Evolutionary conservation across 53 echinoderm and acorn worm genomes (phyloP).

Genomic region (Luidia sarsii): DNA sequence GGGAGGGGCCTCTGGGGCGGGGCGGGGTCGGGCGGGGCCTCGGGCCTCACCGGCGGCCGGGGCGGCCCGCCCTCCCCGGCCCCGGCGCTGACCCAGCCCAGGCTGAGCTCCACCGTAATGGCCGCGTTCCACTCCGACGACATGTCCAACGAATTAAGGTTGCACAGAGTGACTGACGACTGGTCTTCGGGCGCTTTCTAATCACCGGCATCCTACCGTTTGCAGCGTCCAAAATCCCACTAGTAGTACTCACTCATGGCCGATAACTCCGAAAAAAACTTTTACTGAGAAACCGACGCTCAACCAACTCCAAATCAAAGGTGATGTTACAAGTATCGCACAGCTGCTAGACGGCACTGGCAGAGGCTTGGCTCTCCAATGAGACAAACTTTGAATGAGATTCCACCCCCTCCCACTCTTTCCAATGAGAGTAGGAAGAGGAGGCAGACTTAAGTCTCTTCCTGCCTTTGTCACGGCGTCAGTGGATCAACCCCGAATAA

Average conservation of each 20-base stretch:
- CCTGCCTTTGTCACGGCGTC: constrained; percentile 26
- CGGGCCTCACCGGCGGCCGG: constrained; percentile 5
- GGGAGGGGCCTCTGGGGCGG: neutral
- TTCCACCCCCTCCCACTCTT: too few relatives aligned
- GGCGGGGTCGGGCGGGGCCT: neutral
- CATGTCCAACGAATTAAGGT: neutral
- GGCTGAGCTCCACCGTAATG: constrained; percentile 28
- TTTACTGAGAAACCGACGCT: neutral
- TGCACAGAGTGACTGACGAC: neutral
- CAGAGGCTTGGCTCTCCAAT: neutral
- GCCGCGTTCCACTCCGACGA: constrained; percentile 38
- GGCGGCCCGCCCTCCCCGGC: neutral
- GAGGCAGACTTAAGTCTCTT: constrained; percentile 11
- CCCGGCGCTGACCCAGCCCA: constrained; percentile 13
- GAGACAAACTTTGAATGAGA: neutral
- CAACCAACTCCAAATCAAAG: neutral
- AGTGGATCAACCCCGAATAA: constrained; percentile 25
- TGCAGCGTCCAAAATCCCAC: too few relatives aligned
- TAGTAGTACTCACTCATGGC: too few relatives aligned
- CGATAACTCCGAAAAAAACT: neutral
- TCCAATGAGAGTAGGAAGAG: neutral
- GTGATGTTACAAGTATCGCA: too few relatives aligned
- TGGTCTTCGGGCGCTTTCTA: constrained; percentile 8
- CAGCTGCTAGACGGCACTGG: neutral
- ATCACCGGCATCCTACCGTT: constrained; percentile 28